These are phyloP conservation scores for Drosophila obscura DNA, from an alignment of 1,140 invertebrate species.

Conservation along the genomic window DNA sequence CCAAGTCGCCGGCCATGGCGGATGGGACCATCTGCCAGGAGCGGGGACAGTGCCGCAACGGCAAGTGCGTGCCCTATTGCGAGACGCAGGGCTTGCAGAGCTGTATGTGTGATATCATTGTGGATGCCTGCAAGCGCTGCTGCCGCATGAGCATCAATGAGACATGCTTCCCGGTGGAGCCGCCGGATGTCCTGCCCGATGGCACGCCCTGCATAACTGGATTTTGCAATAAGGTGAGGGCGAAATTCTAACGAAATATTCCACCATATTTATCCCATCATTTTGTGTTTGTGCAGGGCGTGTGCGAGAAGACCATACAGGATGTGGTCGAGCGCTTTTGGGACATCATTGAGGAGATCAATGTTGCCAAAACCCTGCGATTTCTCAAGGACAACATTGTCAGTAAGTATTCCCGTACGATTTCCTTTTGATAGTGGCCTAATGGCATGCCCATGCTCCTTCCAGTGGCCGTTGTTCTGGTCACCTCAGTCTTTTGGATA, in stretches of 20 bases:
- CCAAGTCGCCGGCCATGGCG: conserved; percentile 91
- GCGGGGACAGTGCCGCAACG: conserved; percentile 92
- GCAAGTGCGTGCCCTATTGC: conserved; percentile 96
- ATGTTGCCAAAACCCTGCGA: conserved; percentile 95
- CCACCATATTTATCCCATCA: background rate
- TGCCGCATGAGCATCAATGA: conserved; percentile 95
- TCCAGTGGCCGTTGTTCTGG: conserved; percentile 90
- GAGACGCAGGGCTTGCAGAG: conserved; percentile 95
- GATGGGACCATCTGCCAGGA: conserved; percentile 95
- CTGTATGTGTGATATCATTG: conserved; percentile 97
- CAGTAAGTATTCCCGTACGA: conserved; percentile 84
- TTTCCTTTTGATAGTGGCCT: background rate
- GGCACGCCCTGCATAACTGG: conserved; percentile 98
- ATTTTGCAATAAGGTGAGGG: conserved; percentile 94
- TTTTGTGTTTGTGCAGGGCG: conserved; percentile 86
- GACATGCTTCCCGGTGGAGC: conserved; percentile 95
- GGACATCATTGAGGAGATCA: conserved; percentile 98
- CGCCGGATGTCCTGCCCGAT: conserved; percentile 93
- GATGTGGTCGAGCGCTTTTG: conserved; percentile 97
- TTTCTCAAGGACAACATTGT: conserved; percentile 95
- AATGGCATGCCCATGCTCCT: background rate
- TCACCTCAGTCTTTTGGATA: conserved; percentile 96
- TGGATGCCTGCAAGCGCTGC: conserved; percentile 86
- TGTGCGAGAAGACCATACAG: conserved; percentile 96
- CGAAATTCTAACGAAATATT: background rate